A percentile compares a stretch with the other conserved stretches of the same genome.
These are phyloP conservation scores for Agelas oroides DNA, from an alignment of 37 sponge, comb jelly and placozoan species.

Conservation along the genomic window DNA sequence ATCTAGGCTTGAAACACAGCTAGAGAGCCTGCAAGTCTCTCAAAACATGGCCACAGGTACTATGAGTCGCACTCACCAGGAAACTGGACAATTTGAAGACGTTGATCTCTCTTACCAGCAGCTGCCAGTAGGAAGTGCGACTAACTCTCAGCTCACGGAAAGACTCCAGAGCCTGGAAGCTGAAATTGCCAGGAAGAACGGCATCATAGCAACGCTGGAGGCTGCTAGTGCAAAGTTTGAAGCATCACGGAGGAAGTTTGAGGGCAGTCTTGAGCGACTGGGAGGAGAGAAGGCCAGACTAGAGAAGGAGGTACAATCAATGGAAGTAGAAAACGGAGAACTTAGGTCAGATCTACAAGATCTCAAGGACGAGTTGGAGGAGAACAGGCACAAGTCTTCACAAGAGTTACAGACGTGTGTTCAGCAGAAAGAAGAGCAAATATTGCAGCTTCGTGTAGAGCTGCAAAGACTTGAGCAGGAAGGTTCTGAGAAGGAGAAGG, in stretches of 20 bases:
- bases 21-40: background rate
- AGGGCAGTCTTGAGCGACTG: background rate
- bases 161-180: background rate
- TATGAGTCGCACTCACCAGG: background rate
- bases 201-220: background rate
- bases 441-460: background rate
- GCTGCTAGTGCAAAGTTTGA: background rate
- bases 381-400: background rate
- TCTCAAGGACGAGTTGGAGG: background rate
- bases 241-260: background rate
- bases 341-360: background rate
- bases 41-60: background rate
- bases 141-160: background rate
- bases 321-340: background rate
- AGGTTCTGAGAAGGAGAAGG: background rate
- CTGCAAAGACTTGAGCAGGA: background rate
- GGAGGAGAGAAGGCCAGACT: background rate
- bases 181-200: background rate
- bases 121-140: too few species aligned
- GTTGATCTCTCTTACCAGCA: too few species aligned
- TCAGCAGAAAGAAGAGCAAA: background rate
- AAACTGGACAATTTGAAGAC: too few species aligned
- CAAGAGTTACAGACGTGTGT: conserved; percentile 6
- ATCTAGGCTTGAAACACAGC: too few species aligned
- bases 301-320: background rate